A percentile compares a stretch with the other conserved stretches of the same genome.
These are phyloP conservation scores for Meleagris gallopavo DNA, from an alignment of 2,113 vertebrate species.

Conservation along the genomic window DNA sequence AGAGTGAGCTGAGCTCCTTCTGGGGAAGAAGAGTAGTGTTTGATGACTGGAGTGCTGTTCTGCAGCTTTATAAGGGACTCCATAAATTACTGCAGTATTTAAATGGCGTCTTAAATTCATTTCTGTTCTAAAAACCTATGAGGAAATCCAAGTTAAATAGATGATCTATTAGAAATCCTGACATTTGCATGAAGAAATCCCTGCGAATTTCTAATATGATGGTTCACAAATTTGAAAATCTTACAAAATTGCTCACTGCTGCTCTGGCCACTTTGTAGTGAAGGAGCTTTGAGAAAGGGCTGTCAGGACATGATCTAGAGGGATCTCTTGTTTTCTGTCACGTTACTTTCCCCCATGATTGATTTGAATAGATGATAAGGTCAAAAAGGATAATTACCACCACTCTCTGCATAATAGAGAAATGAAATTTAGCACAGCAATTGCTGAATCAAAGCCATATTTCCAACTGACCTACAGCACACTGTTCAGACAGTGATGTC, in stretches of 20 bases:
- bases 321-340: not conserved
- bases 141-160: not conserved
- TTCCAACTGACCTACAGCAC: not conserved
- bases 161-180: not conserved
- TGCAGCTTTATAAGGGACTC: not conserved
- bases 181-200: not conserved
- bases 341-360: not conserved
- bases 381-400: not conserved
- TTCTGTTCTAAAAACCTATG: not conserved
- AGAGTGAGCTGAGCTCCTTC: accelerated
- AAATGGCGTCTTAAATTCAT: not conserved
- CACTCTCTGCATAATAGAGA: not conserved
- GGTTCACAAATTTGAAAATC: not conserved
- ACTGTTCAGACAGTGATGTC: not conserved
- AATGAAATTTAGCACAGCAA: not conserved
- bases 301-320: not conserved
- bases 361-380: not conserved
- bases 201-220: not conserved
- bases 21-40: not conserved
- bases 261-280: not conserved
- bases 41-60: not conserved
- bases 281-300: not conserved
- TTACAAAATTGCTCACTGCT: accelerated
- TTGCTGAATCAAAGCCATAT: not conserved
- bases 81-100: not conserved